These are phyloP conservation scores for Escarpia spicata DNA, from an alignment of 2,888 invertebrate genomes.

Conservation along the genomic window DNA sequence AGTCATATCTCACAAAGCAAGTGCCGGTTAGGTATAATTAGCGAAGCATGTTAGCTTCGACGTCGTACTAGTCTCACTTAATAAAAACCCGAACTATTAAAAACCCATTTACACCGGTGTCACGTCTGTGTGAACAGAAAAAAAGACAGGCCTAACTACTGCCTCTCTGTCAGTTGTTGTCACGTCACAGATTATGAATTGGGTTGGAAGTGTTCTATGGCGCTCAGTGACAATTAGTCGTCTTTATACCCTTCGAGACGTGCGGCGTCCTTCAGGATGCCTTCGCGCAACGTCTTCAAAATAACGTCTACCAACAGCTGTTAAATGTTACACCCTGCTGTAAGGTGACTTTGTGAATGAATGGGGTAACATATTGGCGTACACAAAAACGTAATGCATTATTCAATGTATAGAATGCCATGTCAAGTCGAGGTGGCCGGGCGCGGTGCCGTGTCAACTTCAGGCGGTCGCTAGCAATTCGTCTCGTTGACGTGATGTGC, in stretches of 20 bases:
- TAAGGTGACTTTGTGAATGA: background rate
- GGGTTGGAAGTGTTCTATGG: background rate
- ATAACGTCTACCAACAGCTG: background rate
- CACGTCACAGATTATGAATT: slow-evolving; percentile 12
- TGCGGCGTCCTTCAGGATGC: too few relatives aligned
- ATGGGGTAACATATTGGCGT: too few relatives aligned
- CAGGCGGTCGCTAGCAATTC: background rate
- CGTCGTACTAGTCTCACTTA: background rate
- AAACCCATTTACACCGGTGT: background rate
- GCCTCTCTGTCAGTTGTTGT: background rate
- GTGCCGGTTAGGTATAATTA: background rate
- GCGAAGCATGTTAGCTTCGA: background rate
- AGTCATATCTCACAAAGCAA: background rate
- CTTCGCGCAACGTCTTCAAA: background rate
- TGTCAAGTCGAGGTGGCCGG: background rate
- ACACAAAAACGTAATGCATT: background rate
- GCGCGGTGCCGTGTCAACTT: background rate
- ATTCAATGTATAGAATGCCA: background rate
- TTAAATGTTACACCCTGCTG: background rate
- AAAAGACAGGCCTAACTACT: background rate
- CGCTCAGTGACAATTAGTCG: background rate
- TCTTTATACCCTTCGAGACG: background rate
- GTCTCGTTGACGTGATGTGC: background rate
- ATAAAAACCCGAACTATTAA: background rate
- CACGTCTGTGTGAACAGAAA: background rate